phyloP scores from a whole-genome alignment of 2,888 invertebrate species.

The Acleris sparsana region DNA sequence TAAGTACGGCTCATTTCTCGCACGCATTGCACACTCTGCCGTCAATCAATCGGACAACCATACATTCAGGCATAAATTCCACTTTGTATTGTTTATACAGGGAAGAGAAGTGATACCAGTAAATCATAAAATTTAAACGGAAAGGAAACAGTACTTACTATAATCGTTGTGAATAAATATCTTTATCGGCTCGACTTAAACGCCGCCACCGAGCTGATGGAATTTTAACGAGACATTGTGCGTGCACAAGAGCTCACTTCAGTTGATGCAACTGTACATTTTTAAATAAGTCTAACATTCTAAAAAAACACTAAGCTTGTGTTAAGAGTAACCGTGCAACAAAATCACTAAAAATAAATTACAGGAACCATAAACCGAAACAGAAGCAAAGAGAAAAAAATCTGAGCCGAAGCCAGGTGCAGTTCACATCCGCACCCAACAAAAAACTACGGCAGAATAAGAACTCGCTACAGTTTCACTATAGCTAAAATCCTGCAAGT shows the following conservation, averaged over 20 bases:
- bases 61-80: background rate
- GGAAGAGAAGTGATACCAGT: background rate
- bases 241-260: constrained; percentile 5
- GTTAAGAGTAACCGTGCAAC: background rate
- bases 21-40: constrained; percentile 5
- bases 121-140: constrained; percentile 1
- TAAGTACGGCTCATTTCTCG: constrained; percentile 8
- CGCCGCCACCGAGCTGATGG: constrained; percentile 41
- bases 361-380: constrained; percentile 29
- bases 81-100: no score
- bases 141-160: constrained; percentile 11
- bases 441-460: constrained; percentile 52
- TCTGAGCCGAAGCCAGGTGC: constrained; percentile 70
- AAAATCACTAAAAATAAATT: constrained; percentile 26
- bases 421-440: constrained; percentile 65
- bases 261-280: constrained; percentile 2
- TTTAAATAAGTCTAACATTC: constrained; percentile 6
- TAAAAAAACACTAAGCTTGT: background rate
- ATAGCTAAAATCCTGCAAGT: constrained; percentile 12
- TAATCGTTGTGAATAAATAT: constrained; percentile 22
- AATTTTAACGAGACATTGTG: constrained; percentile 49
- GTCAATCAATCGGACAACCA: constrained; percentile 14
- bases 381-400: constrained; percentile 46
- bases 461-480: constrained; percentile 50
- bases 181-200: constrained; percentile 28